These are phyloP conservation scores for Acanthopagrus latus DNA, from an alignment of 2,797 vertebrate species.

Conservation along the genomic window DNA sequence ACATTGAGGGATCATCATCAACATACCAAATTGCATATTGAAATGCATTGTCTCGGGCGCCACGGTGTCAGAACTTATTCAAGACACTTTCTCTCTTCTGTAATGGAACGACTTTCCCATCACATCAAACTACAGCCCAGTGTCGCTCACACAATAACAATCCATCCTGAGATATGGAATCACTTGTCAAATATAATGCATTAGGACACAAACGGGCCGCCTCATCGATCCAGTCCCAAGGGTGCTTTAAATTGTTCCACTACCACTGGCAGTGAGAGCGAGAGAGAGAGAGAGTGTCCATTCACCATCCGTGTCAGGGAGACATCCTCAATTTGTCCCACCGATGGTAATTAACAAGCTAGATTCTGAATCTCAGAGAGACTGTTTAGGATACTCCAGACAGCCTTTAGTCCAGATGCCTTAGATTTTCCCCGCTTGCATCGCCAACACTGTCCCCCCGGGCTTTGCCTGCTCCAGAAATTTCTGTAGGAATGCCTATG, in stretches of 20 bases:
- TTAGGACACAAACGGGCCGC: slow-evolving; percentile 55
- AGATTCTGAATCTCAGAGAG: slow-evolving; percentile 40
- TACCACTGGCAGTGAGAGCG: background rate
- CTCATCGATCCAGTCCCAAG: slow-evolving; percentile 65
- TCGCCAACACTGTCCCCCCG: slow-evolving; percentile 42
- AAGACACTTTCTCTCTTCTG: background rate
- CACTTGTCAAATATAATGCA: slow-evolving; percentile 66
- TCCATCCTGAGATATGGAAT: slow-evolving; percentile 65
- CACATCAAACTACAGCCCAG: slow-evolving; percentile 30
- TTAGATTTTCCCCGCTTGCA: slow-evolving; percentile 42
- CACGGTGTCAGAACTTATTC: slow-evolving; percentile 36
- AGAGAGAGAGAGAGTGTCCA: slow-evolving; percentile 10
- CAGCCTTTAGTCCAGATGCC: slow-evolving; percentile 44
- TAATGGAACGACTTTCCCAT: slow-evolving; percentile 32
- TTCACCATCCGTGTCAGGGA: slow-evolving; percentile 33
- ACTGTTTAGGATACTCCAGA: slow-evolving; percentile 45
- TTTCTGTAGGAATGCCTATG: slow-evolving; percentile 54
- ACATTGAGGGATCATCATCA: slow-evolving; percentile 6
- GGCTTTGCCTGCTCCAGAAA: slow-evolving; percentile 59
- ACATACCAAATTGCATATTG: slow-evolving; percentile 3
- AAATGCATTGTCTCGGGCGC: background rate
- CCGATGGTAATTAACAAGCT: slow-evolving; percentile 52
- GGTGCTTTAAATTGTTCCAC: slow-evolving; percentile 60
- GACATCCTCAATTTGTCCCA: slow-evolving; percentile 42
- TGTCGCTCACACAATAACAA: slow-evolving; percentile 45